A percentile compares a stretch with the other conserved stretches of the same genome.
phyloP scores from a whole-genome alignment of 2,888 invertebrate genomes.

The Notodonta ziczac region DNA sequence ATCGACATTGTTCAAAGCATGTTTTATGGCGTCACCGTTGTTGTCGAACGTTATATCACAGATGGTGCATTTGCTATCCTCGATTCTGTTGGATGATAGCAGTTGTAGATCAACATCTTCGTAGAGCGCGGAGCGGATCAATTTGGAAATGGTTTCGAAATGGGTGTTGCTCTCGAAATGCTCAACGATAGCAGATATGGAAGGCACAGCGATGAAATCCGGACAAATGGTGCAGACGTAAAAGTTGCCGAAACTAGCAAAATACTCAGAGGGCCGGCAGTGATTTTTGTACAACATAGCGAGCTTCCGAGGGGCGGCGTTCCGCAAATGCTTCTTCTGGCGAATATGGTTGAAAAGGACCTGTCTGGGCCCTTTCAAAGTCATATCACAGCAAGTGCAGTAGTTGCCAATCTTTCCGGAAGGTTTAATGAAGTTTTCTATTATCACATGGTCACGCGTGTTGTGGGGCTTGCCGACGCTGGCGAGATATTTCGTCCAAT shows the following conservation, averaged over 20 bases:
- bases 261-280: slow-evolving; percentile 74
- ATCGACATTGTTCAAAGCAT: slow-evolving; percentile 59
- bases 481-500: slow-evolving; percentile 77
- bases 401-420: slow-evolving; percentile 75
- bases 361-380: slow-evolving; percentile 74
- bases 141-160: slow-evolving; percentile 63
- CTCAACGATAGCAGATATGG: slow-evolving; percentile 72
- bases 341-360: slow-evolving; percentile 78
- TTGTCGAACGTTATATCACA: slow-evolving; percentile 60
- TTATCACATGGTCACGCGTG: slow-evolving; percentile 71
- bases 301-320: slow-evolving; percentile 74
- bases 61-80: slow-evolving; percentile 54
- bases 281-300: slow-evolving; percentile 69
- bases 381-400: slow-evolving; percentile 77
- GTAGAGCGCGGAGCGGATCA: slow-evolving; percentile 64
- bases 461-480: slow-evolving; percentile 73
- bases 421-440: slow-evolving; percentile 77
- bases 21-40: slow-evolving; percentile 55
- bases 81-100: slow-evolving; percentile 56
- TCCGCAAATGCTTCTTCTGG: slow-evolving; percentile 77
- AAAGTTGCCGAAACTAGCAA: slow-evolving; percentile 76
- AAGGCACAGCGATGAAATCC: slow-evolving; percentile 64
- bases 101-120: slow-evolving; percentile 55
- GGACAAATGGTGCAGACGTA: slow-evolving; percentile 75
- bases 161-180: slow-evolving; percentile 72